Conservation (phyloP, 2,113 vertebrate species). For the Ictalurus punctatus region DNA sequence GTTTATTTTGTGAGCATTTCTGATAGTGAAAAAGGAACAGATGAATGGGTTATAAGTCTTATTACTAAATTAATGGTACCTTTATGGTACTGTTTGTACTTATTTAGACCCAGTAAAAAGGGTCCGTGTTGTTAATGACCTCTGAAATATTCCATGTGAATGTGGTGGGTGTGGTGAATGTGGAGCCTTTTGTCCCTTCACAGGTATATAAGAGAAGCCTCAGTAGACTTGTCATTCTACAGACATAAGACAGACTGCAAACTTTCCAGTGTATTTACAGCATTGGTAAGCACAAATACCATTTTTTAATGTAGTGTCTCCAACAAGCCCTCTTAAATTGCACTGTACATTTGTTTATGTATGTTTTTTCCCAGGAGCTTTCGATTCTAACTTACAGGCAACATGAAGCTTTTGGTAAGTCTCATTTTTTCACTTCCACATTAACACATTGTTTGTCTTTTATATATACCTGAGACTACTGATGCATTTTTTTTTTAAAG, state of each 20-base stretch:
- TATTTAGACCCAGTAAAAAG: too few species aligned
- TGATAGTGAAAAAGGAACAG: too few species aligned
- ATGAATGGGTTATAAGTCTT: too few species aligned
- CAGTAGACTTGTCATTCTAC: neutral
- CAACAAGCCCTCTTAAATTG: neutral
- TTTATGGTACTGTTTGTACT: too few species aligned
- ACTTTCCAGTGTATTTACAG: neutral
- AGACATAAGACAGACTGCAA: neutral
- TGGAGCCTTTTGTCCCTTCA: neutral
- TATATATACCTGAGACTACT: neutral
- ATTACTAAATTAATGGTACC: too few species aligned
- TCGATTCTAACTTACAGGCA: neutral
- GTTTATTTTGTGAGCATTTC: too few species aligned
- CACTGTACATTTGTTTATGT: neutral
- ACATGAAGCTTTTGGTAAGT: constrained; percentile 13
- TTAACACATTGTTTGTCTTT: neutral
- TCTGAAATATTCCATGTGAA: neutral
- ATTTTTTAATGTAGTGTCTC: neutral
- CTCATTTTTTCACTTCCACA: neutral
- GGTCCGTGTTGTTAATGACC: too few species aligned
- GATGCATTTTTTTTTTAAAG: neutral
- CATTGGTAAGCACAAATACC: neutral
- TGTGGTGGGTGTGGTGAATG: neutral
- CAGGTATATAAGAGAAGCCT: neutral
- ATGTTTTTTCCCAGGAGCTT: neutral